Evolutionary conservation across 2,888 invertebrate species (phyloP).

Genomic region (Epinotia brunnichana): DNA sequence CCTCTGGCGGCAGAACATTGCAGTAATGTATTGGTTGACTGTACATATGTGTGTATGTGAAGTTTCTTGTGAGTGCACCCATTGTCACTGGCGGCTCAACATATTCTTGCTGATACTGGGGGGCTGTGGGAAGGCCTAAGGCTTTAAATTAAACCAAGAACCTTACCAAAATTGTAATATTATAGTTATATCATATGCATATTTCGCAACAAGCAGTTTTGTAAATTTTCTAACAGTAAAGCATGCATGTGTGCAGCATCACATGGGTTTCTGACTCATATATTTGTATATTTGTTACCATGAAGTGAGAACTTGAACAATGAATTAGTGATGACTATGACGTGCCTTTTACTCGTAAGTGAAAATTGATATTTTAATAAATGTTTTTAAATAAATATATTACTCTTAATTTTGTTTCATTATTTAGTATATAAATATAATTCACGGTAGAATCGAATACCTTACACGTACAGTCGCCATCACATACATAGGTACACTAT

Average conservation of each 20-base stretch:
- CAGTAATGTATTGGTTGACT: too few species aligned
- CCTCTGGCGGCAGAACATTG: too few species aligned
- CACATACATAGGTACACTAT: too few species aligned
- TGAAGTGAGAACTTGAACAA: slow-evolving; percentile 16
- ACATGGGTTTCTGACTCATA: not conserved
- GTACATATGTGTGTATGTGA: too few species aligned
- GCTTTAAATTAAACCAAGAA: not conserved
- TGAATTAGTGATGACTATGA: slow-evolving; percentile 6
- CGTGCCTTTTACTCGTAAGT: slow-evolving; percentile 28
- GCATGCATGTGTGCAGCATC: too few species aligned
- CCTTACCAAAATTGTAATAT: not conserved
- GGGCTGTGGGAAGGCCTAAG: not conserved
- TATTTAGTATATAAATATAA: not conserved
- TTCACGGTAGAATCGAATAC: too few species aligned
- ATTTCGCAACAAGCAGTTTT: not conserved
- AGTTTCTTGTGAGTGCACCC: too few species aligned
- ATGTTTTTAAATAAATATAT: slow-evolving; percentile 35
- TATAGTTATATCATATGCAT: not conserved
- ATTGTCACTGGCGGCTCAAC: too few species aligned
- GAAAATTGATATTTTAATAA: slow-evolving; percentile 2
- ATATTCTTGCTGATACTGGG: too few species aligned
- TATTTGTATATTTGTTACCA: slow-evolving; percentile 7
- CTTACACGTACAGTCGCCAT: too few species aligned
- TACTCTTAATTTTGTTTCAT: slow-evolving; percentile 13
- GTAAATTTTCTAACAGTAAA: not conserved